Evolutionary conservation across 2,888 invertebrate species (phyloP).

Genomic region (Heliconius aoede): DNA sequence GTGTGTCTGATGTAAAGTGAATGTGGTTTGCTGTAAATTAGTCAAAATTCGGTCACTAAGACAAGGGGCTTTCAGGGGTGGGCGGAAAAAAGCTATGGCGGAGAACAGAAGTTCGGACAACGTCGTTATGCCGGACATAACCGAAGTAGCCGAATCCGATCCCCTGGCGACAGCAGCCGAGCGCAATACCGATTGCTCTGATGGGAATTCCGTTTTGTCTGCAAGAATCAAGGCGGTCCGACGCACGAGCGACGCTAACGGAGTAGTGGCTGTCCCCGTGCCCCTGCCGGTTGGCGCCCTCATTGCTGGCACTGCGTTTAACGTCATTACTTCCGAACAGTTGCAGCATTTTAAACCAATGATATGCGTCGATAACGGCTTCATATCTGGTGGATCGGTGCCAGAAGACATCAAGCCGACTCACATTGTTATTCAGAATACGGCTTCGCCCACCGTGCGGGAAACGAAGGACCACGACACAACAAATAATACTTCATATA

Average conservation of each 20-base stretch:
- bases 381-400: constrained; percentile 87
- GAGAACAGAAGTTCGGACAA: constrained; percentile 83
- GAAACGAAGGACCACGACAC: constrained; percentile 66
- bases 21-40: constrained; percentile 41
- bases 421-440: constrained; percentile 87
- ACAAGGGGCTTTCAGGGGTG: constrained; percentile 58
- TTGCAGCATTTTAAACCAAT: constrained; percentile 93
- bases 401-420: constrained; percentile 87
- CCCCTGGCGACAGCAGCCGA: constrained; percentile 85
- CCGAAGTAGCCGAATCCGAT: constrained; percentile 85
- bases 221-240: constrained; percentile 65
- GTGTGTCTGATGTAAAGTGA: neutral
- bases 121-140: constrained; percentile 88
- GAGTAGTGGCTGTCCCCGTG: constrained; percentile 83
- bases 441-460: constrained; percentile 63
- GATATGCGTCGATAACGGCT: constrained; percentile 93
- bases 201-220: constrained; percentile 73
- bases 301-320: constrained; percentile 91
- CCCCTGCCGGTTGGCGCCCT: constrained; percentile 91
- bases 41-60: constrained; percentile 57
- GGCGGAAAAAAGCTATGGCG: constrained; percentile 72
- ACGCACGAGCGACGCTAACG: constrained; percentile 68
- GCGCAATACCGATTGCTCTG: constrained; percentile 82
- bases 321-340: constrained; percentile 93
- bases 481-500: constrained; percentile 52